phyloP scores from a whole-genome alignment of 2,113 vertebrate genomes.

The Dicentrarchus labrax region DNA sequence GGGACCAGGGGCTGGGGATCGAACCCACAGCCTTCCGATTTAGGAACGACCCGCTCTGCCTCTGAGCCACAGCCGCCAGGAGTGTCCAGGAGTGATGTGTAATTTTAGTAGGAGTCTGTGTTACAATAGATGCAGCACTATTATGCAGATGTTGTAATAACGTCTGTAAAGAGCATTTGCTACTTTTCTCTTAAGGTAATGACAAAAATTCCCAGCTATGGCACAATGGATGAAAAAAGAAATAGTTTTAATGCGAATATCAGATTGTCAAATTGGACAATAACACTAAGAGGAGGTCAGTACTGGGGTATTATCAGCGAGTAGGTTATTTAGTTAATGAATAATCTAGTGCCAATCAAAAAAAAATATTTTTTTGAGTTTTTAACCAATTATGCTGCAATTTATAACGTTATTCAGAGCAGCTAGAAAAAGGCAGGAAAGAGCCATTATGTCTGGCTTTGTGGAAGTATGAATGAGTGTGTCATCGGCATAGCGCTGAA shows the following conservation, averaged over 20 bases:
- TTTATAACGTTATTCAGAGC: neutral
- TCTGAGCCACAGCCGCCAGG: too few relatives aligned
- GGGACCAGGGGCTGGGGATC: too few relatives aligned
- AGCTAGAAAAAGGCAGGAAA: neutral
- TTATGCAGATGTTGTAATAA: neutral
- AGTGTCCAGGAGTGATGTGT: neutral
- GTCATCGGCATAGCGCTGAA: neutral
- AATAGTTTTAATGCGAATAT: neutral
- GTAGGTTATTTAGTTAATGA: slow-evolving; percentile 1
- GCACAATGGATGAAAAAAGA: neutral
- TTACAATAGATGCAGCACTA: neutral
- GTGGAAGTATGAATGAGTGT: neutral
- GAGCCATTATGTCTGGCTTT: neutral
- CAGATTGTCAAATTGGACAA: neutral
- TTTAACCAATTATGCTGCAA: neutral
- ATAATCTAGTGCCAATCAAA: neutral
- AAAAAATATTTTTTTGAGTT: too few relatives aligned
- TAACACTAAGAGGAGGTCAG: neutral
- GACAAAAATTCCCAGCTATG: neutral
- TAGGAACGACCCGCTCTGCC: too few relatives aligned
- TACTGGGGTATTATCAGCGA: neutral
- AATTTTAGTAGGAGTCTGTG: neutral
- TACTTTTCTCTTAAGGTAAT: neutral
- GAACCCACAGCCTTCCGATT: too few relatives aligned
- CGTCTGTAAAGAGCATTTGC: neutral